A percentile compares a stretch with the other conserved stretches of the same genome.
Evolutionary conservation across 2,797 vertebrate genomes (phyloP).

Genomic region (Ficedula albicollis): DNA sequence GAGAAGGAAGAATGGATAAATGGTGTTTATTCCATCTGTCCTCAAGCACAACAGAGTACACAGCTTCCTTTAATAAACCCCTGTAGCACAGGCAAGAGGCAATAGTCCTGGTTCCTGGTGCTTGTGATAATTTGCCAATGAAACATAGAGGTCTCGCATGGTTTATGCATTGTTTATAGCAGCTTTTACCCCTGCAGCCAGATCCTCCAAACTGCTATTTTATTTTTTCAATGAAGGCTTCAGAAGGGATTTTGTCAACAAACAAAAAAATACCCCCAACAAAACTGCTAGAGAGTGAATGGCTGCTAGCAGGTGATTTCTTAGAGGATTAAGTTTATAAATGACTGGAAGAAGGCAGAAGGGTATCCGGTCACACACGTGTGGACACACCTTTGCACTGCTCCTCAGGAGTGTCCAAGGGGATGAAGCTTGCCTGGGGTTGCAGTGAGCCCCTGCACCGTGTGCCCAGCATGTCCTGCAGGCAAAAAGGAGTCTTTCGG

Average conservation of each 20-base stretch:
- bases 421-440: neutral
- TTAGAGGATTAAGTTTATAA: neutral
- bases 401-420: fast-evolving
- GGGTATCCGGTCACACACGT: neutral
- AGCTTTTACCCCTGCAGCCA: neutral
- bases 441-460: neutral
- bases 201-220: neutral
- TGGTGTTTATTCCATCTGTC: neutral
- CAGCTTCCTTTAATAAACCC: neutral
- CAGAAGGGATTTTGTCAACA: neutral
- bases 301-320: neutral
- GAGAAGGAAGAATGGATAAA: neutral
- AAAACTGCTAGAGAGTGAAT: neutral
- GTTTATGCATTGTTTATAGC: neutral
- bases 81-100: neutral
- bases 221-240: neutral
- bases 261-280: neutral
- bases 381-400: neutral
- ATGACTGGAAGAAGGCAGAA: neutral
- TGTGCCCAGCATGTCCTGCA: fast-evolving
- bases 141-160: neutral
- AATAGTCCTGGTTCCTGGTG: neutral
- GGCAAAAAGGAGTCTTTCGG: neutral
- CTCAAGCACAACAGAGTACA: neutral
- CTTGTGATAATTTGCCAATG: neutral